Conservation (phyloP, 2,888 invertebrate genomes). For the Eristalinus sepulchralis region DNA sequence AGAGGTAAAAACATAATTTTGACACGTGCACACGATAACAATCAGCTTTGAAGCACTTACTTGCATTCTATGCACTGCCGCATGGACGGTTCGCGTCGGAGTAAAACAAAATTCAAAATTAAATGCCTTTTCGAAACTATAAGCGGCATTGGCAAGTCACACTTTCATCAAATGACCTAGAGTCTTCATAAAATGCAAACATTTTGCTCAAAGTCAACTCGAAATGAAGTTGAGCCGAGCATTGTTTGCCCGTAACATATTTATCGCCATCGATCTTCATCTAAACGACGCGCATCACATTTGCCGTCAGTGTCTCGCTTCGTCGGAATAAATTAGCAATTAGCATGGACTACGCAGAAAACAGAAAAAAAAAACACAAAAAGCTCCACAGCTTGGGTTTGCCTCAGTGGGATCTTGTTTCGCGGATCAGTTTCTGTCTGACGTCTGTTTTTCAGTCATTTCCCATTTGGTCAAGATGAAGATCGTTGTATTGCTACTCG, state of each 20-base stretch:
- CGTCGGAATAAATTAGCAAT: slow-evolving; percentile 43
- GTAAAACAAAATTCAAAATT: too few species aligned
- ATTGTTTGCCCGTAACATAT: not conserved
- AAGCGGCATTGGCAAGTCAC: too few species aligned
- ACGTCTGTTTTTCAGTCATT: slow-evolving; percentile 32
- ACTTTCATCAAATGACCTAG: too few species aligned
- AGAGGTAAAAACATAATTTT: too few species aligned
- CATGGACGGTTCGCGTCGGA: too few species aligned
- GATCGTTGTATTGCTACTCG: slow-evolving; percentile 44
- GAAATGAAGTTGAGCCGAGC: slow-evolving; percentile 15
- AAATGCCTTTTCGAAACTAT: too few species aligned
- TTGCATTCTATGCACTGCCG: too few species aligned
- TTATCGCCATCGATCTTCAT: not conserved
- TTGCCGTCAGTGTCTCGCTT: not conserved
- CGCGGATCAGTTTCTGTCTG: slow-evolving; percentile 21
- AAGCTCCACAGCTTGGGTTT: slow-evolving; percentile 23
- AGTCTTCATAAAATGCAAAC: too few species aligned
- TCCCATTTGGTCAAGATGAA: slow-evolving; percentile 43
- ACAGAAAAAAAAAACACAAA: slow-evolving; percentile 5
- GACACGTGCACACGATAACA: too few species aligned
- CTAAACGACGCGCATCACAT: not conserved
- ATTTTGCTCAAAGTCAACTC: too few species aligned
- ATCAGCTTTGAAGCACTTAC: too few species aligned
- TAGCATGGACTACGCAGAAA: slow-evolving; percentile 36
- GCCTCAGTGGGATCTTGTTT: not conserved